These are phyloP conservation scores for Prolemur simus DNA, from an alignment of 2,113 vertebrate genomes.

Conservation along the genomic window DNA sequence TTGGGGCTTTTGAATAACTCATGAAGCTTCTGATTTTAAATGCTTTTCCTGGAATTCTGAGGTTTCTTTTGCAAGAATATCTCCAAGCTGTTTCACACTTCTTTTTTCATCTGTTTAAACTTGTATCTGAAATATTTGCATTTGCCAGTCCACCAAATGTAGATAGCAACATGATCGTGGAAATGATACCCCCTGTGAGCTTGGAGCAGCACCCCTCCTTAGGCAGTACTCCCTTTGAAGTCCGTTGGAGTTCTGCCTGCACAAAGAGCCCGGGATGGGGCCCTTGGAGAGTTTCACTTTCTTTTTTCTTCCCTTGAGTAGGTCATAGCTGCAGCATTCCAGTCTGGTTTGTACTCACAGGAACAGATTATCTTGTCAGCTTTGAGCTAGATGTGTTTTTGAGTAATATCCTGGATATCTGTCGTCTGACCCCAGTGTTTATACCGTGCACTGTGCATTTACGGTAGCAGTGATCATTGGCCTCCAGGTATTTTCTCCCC, in stretches of 20 bases:
- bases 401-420: constrained; percentile 69
- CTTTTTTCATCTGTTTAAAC: constrained; percentile 70
- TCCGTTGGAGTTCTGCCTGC: constrained; percentile 59
- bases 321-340: constrained; percentile 57
- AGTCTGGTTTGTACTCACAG: constrained; percentile 59
- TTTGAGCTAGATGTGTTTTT: constrained; percentile 59
- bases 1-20: background rate
- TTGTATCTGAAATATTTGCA: constrained; percentile 60
- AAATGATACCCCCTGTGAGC: constrained; percentile 37
- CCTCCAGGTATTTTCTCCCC: constrained; percentile 57
- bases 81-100: constrained; percentile 37
- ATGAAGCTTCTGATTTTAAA: constrained; percentile 39
- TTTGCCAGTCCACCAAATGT: constrained; percentile 41
- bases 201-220: background rate
- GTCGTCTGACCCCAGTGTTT: constrained; percentile 51
- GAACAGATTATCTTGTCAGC: constrained; percentile 71
- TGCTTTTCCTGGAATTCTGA: constrained; percentile 62
- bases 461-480: constrained; percentile 41
- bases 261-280: background rate
- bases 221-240: constrained; percentile 67
- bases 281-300: constrained; percentile 47
- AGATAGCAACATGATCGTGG: constrained; percentile 33
- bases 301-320: constrained; percentile 55
- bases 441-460: background rate
- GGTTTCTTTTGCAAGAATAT: constrained; percentile 42